Evolutionary conservation across 2,888 invertebrate species (phyloP), one percentile per base, ranked within the genome.

Genomic region (Cataglyphis rosenhaueri): DNA sequence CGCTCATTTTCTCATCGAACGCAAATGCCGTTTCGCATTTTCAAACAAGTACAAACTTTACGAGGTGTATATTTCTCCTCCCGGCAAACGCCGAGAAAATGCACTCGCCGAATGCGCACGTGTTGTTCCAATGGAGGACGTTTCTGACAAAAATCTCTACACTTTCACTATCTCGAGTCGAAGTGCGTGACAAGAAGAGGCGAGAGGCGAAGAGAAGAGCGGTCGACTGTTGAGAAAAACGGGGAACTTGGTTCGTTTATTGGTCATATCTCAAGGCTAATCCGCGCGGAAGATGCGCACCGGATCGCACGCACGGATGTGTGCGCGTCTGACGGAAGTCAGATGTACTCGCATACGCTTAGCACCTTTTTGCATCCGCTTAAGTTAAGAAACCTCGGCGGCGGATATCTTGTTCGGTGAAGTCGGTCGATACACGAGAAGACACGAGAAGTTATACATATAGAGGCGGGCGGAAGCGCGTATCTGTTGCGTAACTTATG

Each of bases 361-460:
- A 92, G 91, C 92, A 93, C 92, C 92, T 92, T 93, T 92, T 90
- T 91, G 91, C 91, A 93, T 93, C 93, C 93, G 93, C 92, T 92
- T 90, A 88, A 83, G 91, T 84, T 52, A 91, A 91, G 84, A 84
- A 86, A 88, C 86, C 76, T 85, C 84, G 44, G n/a, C 86, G 73
- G 74, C 65, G 82, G 57, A 71, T 76, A 83, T 25, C 83, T 57
- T 71, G 61, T 71, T 65, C 59, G 29, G 32, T 57, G 38, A 41
- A 76, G 44, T 12, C 74, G 74, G 55, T 64, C 81, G 81, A 79
- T 48, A 82, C 48, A 66, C 61, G 65, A 59, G 52, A 66, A 59
- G 52, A 66, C 82, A 68, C 78, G 52, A 48, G 76, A 21, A 57
- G 76, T 81, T 62, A 66, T 52, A 52, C 44, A 76, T 52, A 52